These are phyloP conservation scores for Phalera bucephala DNA, from an alignment of 2,888 invertebrate genomes.

Conservation along the genomic window DNA sequence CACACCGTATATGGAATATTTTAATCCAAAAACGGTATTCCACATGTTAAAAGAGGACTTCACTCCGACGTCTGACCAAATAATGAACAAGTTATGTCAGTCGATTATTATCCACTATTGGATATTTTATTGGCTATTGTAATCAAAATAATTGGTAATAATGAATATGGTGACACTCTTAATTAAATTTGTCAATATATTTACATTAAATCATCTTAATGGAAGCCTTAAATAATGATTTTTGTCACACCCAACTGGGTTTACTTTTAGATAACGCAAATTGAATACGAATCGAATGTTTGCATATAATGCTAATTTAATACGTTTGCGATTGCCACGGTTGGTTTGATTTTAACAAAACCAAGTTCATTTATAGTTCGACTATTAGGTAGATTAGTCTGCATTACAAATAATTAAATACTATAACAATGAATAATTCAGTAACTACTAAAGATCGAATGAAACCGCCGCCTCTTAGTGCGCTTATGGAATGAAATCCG, in stretches of 20 bases:
- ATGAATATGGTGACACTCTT: slow-evolving; percentile 16
- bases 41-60: slow-evolving; percentile 38
- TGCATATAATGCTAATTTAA: slow-evolving; percentile 18
- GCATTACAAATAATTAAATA: slow-evolving; percentile 29
- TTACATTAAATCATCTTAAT: not conserved
- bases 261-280: slow-evolving; percentile 16
- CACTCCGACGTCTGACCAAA: slow-evolving; percentile 39
- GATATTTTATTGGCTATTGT: slow-evolving; percentile 54
- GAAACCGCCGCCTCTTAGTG: slow-evolving; percentile 38
- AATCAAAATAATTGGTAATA: slow-evolving; percentile 32
- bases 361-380: slow-evolving; percentile 18
- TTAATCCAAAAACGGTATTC: slow-evolving; percentile 47
- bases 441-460: slow-evolving; percentile 16
- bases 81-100: slow-evolving; percentile 39
- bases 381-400: slow-evolving; percentile 27
- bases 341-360: slow-evolving; percentile 20
- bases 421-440: slow-evolving; percentile 47
- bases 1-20: slow-evolving; percentile 43
- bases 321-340: slow-evolving; percentile 20
- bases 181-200: slow-evolving; percentile 9
- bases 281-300: slow-evolving; percentile 24
- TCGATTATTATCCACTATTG: slow-evolving; percentile 37
- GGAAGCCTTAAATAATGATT: not conserved
- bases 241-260: slow-evolving; percentile 10
- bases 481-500: slow-evolving; percentile 45